These are phyloP conservation scores for Stichodactyla helianthus DNA, from an alignment of 64 coral and sea anemone species.

Conservation along the genomic window DNA sequence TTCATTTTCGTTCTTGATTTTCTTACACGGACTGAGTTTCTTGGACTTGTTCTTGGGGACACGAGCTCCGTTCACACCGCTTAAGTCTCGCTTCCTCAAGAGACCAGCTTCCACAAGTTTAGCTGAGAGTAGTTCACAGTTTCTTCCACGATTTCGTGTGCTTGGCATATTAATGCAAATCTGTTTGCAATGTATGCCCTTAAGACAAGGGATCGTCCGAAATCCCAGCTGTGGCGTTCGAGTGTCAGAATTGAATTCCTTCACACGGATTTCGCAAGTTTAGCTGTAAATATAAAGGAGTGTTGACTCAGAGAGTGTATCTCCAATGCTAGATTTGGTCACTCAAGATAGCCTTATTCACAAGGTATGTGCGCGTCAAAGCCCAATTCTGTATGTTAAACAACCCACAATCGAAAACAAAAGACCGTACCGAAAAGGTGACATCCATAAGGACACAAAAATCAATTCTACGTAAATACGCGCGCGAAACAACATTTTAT, in stretches of 20 bases:
- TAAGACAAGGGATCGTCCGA: neutral
- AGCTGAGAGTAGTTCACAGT: constrained; percentile 25
- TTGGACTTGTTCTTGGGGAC: constrained; percentile 29
- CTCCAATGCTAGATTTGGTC: neutral
- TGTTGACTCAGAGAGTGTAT: neutral
- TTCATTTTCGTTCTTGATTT: constrained; percentile 30
- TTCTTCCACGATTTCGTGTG: constrained; percentile 41
- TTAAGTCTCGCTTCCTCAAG: neutral
- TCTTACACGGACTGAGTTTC: constrained; percentile 26
- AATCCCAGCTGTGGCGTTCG: neutral
- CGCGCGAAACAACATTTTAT: neutral
- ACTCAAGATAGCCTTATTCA: neutral
- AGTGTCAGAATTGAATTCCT: neutral
- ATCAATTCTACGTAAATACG: constrained; percentile 25
- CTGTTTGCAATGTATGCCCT: neutral
- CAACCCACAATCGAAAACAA: constrained; percentile 11
- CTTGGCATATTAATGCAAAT: constrained; percentile 43
- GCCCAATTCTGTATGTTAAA: constrained; percentile 16
- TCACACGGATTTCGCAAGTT: neutral
- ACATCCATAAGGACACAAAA: neutral
- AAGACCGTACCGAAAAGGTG: constrained; percentile 5
- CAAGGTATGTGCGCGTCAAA: constrained; percentile 18
- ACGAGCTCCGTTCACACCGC: neutral
- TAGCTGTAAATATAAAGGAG: neutral
- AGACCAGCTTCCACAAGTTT: constrained; percentile 23